These are phyloP conservation scores for Clinocottus analis DNA, from an alignment of 2,113 vertebrate species.

Conservation along the genomic window DNA sequence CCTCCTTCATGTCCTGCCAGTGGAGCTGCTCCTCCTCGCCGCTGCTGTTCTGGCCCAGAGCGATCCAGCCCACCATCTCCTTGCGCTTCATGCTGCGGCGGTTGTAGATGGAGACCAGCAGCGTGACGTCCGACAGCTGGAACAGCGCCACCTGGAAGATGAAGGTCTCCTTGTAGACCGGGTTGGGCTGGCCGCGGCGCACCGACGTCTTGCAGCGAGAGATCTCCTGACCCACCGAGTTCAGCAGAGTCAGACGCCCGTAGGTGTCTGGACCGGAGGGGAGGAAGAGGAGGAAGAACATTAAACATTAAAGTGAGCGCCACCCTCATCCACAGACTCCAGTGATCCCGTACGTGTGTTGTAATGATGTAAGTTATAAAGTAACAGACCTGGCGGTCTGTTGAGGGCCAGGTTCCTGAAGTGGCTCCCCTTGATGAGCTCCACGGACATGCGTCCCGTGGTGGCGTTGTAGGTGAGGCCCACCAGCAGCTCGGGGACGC, in stretches of 20 bases:
- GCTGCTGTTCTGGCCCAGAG: constrained; percentile 94
- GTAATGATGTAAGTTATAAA: background rate
- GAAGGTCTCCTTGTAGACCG: constrained; percentile 97
- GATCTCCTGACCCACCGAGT: constrained; percentile 94
- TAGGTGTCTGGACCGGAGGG: constrained; percentile 87
- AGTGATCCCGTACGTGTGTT: too few relatives aligned
- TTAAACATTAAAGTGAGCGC: background rate
- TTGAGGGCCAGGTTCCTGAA: constrained; percentile 94
- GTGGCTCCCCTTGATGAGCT: constrained; percentile 98
- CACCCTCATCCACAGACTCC: too few relatives aligned
- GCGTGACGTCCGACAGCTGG: constrained; percentile 95
- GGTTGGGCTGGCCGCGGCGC: constrained; percentile 93
- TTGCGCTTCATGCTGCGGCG: constrained; percentile 95
- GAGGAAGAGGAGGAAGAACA: background rate
- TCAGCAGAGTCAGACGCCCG: constrained; percentile 91
- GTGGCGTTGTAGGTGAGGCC: constrained; percentile 95
- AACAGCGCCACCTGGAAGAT: constrained; percentile 97
- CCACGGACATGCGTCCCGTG: constrained; percentile 95
- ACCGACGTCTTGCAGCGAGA: constrained; percentile 95
- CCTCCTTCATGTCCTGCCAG: constrained; percentile 96
- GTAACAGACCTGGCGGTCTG: constrained; percentile 88
- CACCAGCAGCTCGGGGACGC: constrained; percentile 93
- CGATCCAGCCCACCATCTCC: constrained; percentile 97
- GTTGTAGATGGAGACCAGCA: constrained; percentile 94
- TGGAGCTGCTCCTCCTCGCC: constrained; percentile 93